phyloP scores from a whole-genome alignment of 2,797 vertebrate species.

The Alca torda region DNA sequence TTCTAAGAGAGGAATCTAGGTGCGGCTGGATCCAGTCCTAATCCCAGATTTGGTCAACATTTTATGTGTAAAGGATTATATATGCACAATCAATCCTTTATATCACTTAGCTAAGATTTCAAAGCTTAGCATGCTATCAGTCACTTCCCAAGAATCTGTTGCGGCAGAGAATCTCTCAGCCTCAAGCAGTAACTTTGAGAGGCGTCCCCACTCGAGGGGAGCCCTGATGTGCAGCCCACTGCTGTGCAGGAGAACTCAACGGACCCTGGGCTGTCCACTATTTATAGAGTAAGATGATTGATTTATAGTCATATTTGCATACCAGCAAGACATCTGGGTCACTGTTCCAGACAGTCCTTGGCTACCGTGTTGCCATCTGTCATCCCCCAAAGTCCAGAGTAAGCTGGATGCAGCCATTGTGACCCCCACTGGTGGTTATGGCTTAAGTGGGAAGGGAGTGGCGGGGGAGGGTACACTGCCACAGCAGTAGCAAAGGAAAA shows the following conservation, averaged over 20 bases:
- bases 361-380: neutral
- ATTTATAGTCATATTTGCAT: neutral
- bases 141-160: neutral
- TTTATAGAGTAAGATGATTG: neutral
- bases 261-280: neutral
- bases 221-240: neutral
- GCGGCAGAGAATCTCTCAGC: neutral
- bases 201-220: neutral
- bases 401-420: neutral
- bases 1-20: neutral
- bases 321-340: neutral
- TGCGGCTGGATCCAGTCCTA: neutral
- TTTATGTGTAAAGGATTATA: neutral
- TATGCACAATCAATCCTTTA: neutral
- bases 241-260: neutral
- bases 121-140: neutral
- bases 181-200: neutral
- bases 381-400: neutral
- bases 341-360: neutral
- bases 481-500: neutral
- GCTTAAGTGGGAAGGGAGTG: neutral
- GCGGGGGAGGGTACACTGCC: neutral
- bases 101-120: neutral
- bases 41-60: neutral
- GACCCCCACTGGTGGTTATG: neutral